Evolutionary conservation across 2,888 invertebrate species (phyloP), one percentile per base, ranked within the genome.

Genomic region (Lithophane semibrunnea): DNA sequence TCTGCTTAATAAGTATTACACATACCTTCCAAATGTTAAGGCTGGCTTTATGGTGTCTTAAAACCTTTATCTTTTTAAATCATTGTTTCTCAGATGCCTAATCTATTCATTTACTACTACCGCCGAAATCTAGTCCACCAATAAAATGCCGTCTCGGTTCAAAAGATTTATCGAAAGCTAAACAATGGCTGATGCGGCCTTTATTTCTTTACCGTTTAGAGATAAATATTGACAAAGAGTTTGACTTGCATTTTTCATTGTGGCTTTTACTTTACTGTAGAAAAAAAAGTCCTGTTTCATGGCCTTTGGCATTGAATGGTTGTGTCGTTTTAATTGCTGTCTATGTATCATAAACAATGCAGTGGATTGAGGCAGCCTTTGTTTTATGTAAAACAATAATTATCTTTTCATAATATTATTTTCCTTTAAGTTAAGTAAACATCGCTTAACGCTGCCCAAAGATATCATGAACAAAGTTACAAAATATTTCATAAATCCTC

Each of bases 151-250:
- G 74, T 76, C 73, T 76, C 61, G 69, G 66, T 70, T 80, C 49
- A 70, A 44, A 16, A 42, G 60, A 63, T 78, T 75, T 64, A 65
- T 81, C 64, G 70, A 64, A 82, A 79, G 73, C 68, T 73, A 67
- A 83, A 82, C 81, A 83, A 86, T 77, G 71, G 37, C 12, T 72
- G 61, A 56, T 71, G 73, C 69, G 72, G 70, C 61, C 60, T 78
- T 84, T 81, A 72, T 77, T 79, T 77, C n/a, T 58, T 44, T 67
- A 63, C 16, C 8, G 47, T 63, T 24, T 42, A 37, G 0, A 65
- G 21, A 83, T 44, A 52, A 56, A 56, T 49, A 16, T 66, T 24
- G 44, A 24, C 47, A n/a, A 54, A 42, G 21, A 72, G 52, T 77
- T 67, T 63, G 21, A n/a, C 52, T 84, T 79, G 9, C 24, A 73